Conservation (phyloP, 2,888 invertebrate species). For the Teinopalpus imperialis region DNA sequence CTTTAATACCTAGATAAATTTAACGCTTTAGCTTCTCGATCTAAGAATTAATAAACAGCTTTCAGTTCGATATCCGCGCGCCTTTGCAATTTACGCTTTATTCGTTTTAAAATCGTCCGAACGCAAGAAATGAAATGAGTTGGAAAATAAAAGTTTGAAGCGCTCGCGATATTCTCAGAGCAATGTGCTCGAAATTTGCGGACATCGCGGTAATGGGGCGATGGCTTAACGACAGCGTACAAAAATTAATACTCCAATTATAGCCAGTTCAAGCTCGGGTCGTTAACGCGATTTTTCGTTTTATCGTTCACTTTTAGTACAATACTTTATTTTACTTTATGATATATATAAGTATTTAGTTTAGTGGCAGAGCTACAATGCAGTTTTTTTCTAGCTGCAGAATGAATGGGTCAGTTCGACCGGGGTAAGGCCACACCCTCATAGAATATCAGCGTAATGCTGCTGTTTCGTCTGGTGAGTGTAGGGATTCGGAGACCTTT, state of each 20-base stretch:
- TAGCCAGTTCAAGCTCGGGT: not conserved
- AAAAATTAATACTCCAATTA: conserved; percentile 14
- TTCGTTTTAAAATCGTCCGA: not conserved
- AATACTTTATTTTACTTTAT: too few species aligned
- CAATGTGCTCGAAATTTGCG: not conserved
- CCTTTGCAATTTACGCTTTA: not conserved
- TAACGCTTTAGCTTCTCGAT: too few species aligned
- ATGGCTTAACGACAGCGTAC: not conserved
- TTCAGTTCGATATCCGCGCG: not conserved
- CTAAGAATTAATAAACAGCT: not conserved
- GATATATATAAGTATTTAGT: too few species aligned
- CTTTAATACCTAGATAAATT: too few species aligned
- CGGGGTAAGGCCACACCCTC: too few species aligned
- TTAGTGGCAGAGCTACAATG: too few species aligned
- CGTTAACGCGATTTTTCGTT: conserved; percentile 1
- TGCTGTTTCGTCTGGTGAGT: too few species aligned
- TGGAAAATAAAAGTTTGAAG: not conserved
- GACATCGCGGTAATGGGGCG: conserved; percentile 4
- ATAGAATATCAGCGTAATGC: too few species aligned
- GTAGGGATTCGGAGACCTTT: too few species aligned
- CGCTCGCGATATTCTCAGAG: conserved; percentile 5
- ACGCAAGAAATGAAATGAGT: not conserved
- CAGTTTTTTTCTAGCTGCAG: too few species aligned
- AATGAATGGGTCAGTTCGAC: too few species aligned
- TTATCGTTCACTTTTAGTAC: conserved; percentile 7